phyloP scores from a whole-genome alignment of 1,140 invertebrate species.

The Hyles vespertilio region DNA sequence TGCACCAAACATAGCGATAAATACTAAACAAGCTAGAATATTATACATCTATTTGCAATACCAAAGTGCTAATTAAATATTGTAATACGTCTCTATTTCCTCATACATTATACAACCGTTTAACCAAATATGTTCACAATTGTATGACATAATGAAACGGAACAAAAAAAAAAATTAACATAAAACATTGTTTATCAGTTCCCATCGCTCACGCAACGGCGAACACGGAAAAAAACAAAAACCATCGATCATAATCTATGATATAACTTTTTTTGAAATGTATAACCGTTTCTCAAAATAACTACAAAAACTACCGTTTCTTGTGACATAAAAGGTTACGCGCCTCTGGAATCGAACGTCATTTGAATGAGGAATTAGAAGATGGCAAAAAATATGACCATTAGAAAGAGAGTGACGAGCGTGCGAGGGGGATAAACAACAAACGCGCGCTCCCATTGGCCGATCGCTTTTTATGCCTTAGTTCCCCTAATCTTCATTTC shows the following conservation, averaged over 20 bases:
- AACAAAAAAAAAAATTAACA: slow-evolving; percentile 31
- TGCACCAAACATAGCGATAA: too few species aligned
- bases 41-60: too few species aligned
- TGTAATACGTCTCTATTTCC: too few species aligned
- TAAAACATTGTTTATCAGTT: slow-evolving; percentile 34
- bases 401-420: slow-evolving; percentile 64
- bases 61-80: too few species aligned
- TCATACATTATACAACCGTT: background rate
- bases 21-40: too few species aligned
- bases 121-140: slow-evolving; percentile 11
- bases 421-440: slow-evolving; percentile 43
- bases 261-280: slow-evolving; percentile 20
- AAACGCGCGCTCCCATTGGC: slow-evolving; percentile 46
- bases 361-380: slow-evolving; percentile 75
- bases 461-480: slow-evolving; percentile 73
- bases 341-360: slow-evolving; percentile 60
- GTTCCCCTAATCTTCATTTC: slow-evolving; percentile 74
- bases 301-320: slow-evolving; percentile 10
- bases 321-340: slow-evolving; percentile 52
- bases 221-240: slow-evolving; percentile 32
- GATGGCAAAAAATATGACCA: slow-evolving; percentile 72
- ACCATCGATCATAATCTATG: slow-evolving; percentile 36
- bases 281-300: too few species aligned
- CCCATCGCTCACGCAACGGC: slow-evolving; percentile 36
- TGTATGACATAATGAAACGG: slow-evolving; percentile 24